Base-by-base conservation (phyloP, 2,797 vertebrate species). In the Anguilla megastoma region DNA sequence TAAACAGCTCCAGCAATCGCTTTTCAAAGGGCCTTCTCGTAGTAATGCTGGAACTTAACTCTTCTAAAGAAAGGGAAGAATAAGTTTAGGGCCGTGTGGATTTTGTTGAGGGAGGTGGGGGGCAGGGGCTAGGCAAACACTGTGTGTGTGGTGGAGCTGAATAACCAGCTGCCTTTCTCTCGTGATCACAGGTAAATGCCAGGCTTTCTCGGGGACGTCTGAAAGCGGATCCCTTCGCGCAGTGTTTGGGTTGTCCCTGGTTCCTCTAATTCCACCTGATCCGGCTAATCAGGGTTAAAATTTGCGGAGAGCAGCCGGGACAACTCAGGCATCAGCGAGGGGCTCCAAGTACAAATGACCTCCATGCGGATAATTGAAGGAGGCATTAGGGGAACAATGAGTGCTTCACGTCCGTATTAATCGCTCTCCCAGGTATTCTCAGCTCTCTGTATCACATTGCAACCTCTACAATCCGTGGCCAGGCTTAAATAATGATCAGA, bases 241-340 rank as follows among this genome's bases (percentile, higher is more conserved):
- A 86, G 84, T 94, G 88, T 94, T 95, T 95, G 87, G 94, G 93
- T 92, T 92, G 86, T 86, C 87, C 91, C 86, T 88, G 92, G 91
- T 84, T 92, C 91, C 89, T 92, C 93, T 95, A 96, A 96, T 93
- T 90, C 94, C 91, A 90, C 92, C 90, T 95, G 94, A 95, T 94
- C 95, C 93, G 91, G 91, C 92, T 95, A 95, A 95, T 95, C 94
- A 91, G 94, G 92, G 91, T 84, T 63, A 71, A 85, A 71, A 56
- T 85, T 85, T 84, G 52, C 79, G 86, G 92, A 92, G 94, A 90
- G 56, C 91, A 41, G 90, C 69, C 80, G 90, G 91, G 93, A 91
- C 90, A 88, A 89, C 89, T 92, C 71, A 93, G 92, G 92, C 93
- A 95, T 93, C 91, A 85, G 90, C 30, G 74, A 89, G 89, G 82